Evolutionary conservation across 2,113 vertebrate species (phyloP), one percentile per base, ranked within the genome.

Genomic region (Bujurquina vittata): DNA sequence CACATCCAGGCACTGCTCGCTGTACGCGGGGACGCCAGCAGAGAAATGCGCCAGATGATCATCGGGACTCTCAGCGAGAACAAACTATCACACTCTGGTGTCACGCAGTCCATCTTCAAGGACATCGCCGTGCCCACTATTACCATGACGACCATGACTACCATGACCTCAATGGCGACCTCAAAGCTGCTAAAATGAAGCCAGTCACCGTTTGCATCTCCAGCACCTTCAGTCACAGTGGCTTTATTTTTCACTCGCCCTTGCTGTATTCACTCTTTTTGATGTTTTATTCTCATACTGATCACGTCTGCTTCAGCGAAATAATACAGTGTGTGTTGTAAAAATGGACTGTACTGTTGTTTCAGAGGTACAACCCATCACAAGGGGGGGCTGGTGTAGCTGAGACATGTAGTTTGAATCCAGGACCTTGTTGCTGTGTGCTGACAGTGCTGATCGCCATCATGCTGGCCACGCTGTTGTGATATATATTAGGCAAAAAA

Each of bases 1-100:
- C 98, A 99, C 88, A 97, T 99, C 18, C 92, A 97, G 29, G 97
- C 98, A 0, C 86, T 99, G 92, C 90, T 99, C 81, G 96, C 97
- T 0, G 94, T 99, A 82, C 96, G 98, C 1, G 98, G 98, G 0
- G 98, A 99, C 3, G 96, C 98, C 93, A 98, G 96, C 93, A 96
- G 97, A 56, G 98, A 99, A 22, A 98, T 98, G 97, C 97, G 97
- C 46, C 98, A 99, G 91, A 99, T 96, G 69, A 99, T 99, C 91
- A 97, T 99, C 1, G 98, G 99, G 82, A 98, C 97, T 0, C 94
- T 99, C 87, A 97, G 96, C 43, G 97, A 99, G 93, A 96, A 93
- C 86, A 97, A 97, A 77, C 91, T 96, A 0, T 94, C 96, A 12
- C 89, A 95, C 0, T 94, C 93, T 55, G 94, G 95, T 17, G 93